A percentile compares a stretch with the other conserved stretches of the same genome.
Evolutionary conservation across 1,140 invertebrate genomes (phyloP).

Genomic region (Drosophila pseudoananassae): DNA sequence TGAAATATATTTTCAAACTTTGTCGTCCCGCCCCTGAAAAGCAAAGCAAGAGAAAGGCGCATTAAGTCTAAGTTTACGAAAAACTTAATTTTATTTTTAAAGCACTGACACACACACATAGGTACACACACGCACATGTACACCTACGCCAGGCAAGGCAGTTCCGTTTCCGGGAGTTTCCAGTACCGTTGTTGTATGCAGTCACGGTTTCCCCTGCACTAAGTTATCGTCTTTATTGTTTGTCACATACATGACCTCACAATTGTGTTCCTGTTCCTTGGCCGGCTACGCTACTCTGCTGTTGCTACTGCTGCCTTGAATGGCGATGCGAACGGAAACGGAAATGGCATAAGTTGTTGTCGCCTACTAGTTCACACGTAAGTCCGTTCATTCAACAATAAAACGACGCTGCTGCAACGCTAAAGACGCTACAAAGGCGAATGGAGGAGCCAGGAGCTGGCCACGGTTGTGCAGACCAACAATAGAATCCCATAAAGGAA

Average conservation of each 20-base stretch:
- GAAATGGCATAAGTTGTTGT: conserved; percentile 83
- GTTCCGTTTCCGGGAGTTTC: conserved; percentile 63
- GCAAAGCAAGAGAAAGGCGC: conserved; percentile 41
- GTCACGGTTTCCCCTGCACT: conserved; percentile 38
- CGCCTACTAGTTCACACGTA: conserved; percentile 80
- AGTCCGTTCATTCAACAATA: conserved; percentile 78
- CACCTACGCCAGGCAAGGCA: conserved; percentile 28
- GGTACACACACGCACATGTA: conserved; percentile 4
- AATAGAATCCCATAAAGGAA: conserved; percentile 63
- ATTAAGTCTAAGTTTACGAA: conserved; percentile 55
- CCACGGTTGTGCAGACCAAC: conserved; percentile 30
- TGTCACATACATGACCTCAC: conserved; percentile 82
- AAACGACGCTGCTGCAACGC: conserved; percentile 49
- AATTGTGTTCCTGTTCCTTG: conserved; percentile 69
- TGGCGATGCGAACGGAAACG: conserved; percentile 65
- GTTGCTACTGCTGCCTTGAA: conserved; percentile 36
- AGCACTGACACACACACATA: conserved; percentile 32
- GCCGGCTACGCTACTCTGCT: conserved; percentile 9
- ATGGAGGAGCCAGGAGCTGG: conserved; percentile 10
- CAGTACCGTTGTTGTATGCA: conserved; percentile 27
- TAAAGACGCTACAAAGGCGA: conserved; percentile 28
- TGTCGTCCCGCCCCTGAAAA: not conserved
- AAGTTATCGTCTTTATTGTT: conserved; percentile 82
- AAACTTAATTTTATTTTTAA: conserved; percentile 77
- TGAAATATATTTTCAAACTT: conserved; percentile 55